Percentiles rank a stretch among this genome's conserved stretches.
Evolutionary conservation across 1,140 invertebrate genomes (phyloP).

Genomic region (Aphaenogaster floridana): DNA sequence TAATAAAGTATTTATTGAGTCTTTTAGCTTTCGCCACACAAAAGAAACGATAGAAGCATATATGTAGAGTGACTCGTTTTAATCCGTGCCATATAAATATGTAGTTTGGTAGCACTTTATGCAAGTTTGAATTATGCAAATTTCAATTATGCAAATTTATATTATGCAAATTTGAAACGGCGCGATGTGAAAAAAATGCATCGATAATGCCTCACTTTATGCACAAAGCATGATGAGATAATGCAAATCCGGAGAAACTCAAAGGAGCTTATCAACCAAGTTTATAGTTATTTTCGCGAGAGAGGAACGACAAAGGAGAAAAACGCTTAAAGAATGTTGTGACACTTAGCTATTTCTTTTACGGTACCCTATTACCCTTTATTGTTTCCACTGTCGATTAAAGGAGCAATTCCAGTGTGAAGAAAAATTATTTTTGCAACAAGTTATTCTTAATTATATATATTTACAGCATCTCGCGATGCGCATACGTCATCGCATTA

Average conservation of each 20-base stretch:
- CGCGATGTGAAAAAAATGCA: not conserved
- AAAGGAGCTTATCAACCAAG: not conserved
- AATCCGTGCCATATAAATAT: not conserved
- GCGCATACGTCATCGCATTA: slow-evolving; percentile 2
- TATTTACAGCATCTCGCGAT: not conserved
- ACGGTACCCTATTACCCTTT: not conserved
- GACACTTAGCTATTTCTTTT: not conserved
- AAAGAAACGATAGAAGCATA: not conserved
- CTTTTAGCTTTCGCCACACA: not conserved
- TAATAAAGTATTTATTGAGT: not conserved
- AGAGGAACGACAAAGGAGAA: not conserved
- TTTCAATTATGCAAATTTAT: slow-evolving; percentile 30
- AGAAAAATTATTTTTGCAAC: slow-evolving; percentile 9
- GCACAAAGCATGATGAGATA: not conserved
- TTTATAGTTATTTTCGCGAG: not conserved
- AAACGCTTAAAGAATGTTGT: not conserved
- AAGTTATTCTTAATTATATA: slow-evolving; percentile 21
- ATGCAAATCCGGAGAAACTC: not conserved
- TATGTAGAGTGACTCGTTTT: not conserved
- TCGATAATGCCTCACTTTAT: not conserved
- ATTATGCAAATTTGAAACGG: slow-evolving; percentile 15
- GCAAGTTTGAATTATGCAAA: slow-evolving; percentile 28
- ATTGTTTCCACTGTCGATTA: slow-evolving; percentile 1
- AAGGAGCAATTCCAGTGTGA: not conserved
- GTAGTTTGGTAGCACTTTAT: not conserved